Evolutionary conservation across 2,797 vertebrate genomes (phyloP).

Genomic region (Falco columbarius): DNA sequence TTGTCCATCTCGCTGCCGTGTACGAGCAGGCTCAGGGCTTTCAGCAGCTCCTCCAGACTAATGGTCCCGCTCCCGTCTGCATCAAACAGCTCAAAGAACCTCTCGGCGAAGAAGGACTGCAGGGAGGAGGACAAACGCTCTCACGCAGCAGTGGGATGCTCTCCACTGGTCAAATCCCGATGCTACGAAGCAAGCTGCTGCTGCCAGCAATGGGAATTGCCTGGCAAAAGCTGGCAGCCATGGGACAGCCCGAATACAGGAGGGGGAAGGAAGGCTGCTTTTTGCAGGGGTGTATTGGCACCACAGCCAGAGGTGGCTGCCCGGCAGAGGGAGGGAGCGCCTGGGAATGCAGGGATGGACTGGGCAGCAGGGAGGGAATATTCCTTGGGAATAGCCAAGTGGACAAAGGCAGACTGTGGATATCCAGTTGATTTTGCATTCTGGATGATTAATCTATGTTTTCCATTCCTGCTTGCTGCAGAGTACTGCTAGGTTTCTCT

Average conservation of each 20-base stretch:
- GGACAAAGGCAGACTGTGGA: too few species aligned
- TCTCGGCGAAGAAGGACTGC: constrained; percentile 88
- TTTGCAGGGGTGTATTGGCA: not conserved
- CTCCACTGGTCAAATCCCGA: rapidly evolving
- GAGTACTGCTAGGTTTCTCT: not conserved
- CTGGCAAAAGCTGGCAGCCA: not conserved
- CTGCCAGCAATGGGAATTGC: rapidly evolving
- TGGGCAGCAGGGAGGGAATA: not conserved
- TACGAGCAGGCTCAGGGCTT: constrained; percentile 84
- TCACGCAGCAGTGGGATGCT: rapidly evolving
- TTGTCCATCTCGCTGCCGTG: constrained; percentile 84
- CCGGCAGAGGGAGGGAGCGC: not conserved
- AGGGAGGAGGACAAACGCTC: not conserved
- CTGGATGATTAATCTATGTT: not conserved
- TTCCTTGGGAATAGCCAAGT: not conserved
- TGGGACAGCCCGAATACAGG: rapidly evolving
- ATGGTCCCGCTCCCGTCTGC: constrained; percentile 85
- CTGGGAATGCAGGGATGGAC: not conserved
- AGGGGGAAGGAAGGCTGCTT: not conserved
- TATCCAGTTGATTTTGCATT: not conserved
- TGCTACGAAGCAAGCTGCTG: not conserved
- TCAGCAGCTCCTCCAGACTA: constrained; percentile 85
- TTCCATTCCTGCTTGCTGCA: not conserved
- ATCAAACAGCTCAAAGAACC: constrained; percentile 90
- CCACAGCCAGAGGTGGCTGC: not conserved